Conservation (phyloP, 1,140 invertebrate genomes). For the Dicyema japonicum region DNA sequence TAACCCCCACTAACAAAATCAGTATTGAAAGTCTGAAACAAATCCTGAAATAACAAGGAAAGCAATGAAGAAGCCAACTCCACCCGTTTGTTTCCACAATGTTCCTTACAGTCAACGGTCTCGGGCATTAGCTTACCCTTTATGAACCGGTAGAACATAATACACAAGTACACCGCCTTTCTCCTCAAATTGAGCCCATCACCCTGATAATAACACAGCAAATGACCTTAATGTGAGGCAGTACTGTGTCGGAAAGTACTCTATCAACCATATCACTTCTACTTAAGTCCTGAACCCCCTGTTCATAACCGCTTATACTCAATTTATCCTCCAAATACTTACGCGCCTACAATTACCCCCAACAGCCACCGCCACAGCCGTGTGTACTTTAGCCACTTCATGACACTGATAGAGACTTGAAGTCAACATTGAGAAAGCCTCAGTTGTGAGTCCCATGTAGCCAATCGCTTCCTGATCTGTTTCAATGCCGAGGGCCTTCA, state of each 20-base stretch:
- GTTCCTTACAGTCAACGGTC: conserved; percentile 72
- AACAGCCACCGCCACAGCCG: too few relatives aligned
- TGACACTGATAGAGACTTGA: conserved; percentile 64
- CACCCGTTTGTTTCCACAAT: conserved; percentile 88
- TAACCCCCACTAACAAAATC: conserved; percentile 15
- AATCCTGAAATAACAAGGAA: conserved; percentile 83
- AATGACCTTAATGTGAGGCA: neutral
- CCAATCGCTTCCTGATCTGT: conserved; percentile 73
- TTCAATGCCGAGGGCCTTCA: conserved; percentile 73
- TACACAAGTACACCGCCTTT: conserved; percentile 45
- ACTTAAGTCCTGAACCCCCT: too few relatives aligned
- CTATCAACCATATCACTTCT: neutral
- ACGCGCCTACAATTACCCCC: too few relatives aligned
- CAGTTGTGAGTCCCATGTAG: conserved; percentile 49
- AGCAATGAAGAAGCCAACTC: conserved; percentile 79
- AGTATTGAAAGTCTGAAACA: conserved; percentile 72
- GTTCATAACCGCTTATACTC: conserved; percentile 4
- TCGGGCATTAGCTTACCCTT: conserved; percentile 34
- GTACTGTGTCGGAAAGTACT: conserved; percentile 1
- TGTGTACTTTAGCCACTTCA: too few relatives aligned
- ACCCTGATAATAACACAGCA: conserved; percentile 19
- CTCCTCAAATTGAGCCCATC: conserved; percentile 28
- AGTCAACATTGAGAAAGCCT: conserved; percentile 39
- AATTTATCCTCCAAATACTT: conserved; percentile 8
- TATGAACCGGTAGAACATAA: conserved; percentile 64